A percentile compares a stretch with the other conserved stretches of the same genome.
These are phyloP conservation scores for Drosophila planitibia DNA, from an alignment of 2,888 invertebrate species.

Conservation along the genomic window DNA sequence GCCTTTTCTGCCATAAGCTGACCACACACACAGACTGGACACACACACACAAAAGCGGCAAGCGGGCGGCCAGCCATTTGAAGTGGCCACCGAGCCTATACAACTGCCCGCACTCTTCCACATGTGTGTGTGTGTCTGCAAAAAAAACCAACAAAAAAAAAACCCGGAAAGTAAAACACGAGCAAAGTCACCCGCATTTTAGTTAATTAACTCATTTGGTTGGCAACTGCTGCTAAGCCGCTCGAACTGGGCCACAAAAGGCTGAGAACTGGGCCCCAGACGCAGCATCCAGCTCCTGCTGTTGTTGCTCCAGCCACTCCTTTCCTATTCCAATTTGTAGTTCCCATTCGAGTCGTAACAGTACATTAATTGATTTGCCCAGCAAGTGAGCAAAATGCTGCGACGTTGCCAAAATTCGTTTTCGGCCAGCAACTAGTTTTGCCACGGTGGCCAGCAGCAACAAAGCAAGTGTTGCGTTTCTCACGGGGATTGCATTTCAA, in stretches of 20 bases:
- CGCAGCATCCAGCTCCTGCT: constrained; percentile 6
- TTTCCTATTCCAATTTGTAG: neutral
- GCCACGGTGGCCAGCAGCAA: constrained; percentile 10
- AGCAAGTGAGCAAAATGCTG: constrained; percentile 10
- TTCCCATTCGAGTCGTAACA: constrained; percentile 4
- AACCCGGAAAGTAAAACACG: constrained; percentile 41
- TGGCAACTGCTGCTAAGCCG: constrained; percentile 77
- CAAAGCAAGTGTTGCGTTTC: constrained; percentile 81
- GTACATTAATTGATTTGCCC: constrained; percentile 82
- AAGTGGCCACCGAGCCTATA: constrained; percentile 60
- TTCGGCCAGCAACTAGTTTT: constrained; percentile 22
- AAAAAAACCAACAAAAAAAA: constrained; percentile 16
- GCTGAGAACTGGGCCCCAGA: constrained; percentile 13
- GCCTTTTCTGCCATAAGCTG: constrained; percentile 74
- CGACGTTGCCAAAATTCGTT: constrained; percentile 49
- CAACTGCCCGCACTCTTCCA: constrained; percentile 26
- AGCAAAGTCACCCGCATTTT: constrained; percentile 85
- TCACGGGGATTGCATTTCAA: constrained; percentile 84
- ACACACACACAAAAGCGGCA: constrained; percentile 36
- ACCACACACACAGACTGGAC: constrained; percentile 73
- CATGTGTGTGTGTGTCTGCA: constrained; percentile 20
- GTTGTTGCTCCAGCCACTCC: neutral
- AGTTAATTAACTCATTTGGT: constrained; percentile 85
- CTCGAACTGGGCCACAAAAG: constrained; percentile 67
- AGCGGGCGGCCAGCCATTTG: constrained; percentile 54